phyloP scores from a whole-genome alignment of 2,888 invertebrate species.

The Rhingia campestris region DNA sequence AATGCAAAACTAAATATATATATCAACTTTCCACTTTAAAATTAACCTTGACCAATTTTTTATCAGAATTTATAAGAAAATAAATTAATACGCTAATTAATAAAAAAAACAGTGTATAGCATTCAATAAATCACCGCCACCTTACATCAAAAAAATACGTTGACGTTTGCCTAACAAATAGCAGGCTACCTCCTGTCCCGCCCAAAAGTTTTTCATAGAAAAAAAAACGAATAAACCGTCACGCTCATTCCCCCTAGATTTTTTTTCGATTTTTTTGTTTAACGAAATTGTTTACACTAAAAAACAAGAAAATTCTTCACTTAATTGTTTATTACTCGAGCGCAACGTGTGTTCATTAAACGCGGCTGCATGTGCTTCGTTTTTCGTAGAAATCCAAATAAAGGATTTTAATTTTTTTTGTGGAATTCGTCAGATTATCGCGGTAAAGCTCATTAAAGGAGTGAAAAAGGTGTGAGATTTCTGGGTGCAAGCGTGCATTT shows the following conservation, averaged over 20 bases:
- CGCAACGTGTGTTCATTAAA: constrained; percentile 13
- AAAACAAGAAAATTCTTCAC: constrained; percentile 39
- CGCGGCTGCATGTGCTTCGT: constrained; percentile 15
- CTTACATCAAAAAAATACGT: not conserved
- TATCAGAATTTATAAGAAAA: too few relatives aligned
- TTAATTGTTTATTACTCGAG: constrained; percentile 50
- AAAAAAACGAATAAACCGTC: constrained; percentile 17
- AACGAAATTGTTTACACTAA: constrained; percentile 40
- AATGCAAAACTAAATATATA: too few relatives aligned
- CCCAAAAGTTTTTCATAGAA: not conserved
- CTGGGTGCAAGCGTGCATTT: constrained; percentile 5
- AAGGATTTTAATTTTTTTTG: constrained; percentile 6
- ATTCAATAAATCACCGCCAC: not conserved
- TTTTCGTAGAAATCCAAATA: constrained; percentile 17
- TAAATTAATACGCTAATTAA: too few relatives aligned
- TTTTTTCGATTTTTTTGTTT: not conserved
- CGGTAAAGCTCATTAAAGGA: constrained; percentile 42
- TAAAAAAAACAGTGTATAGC: too few relatives aligned
- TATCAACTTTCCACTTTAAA: too few relatives aligned
- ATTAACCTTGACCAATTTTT: too few relatives aligned
- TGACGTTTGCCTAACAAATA: not conserved
- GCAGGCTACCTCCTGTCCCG: not conserved
- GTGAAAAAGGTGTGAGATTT: constrained; percentile 53
- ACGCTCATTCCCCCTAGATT: constrained; percentile 31
- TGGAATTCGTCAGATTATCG: constrained; percentile 60